These are phyloP conservation scores for Eilema depressum DNA, from an alignment of 2,888 invertebrate genomes.

Conservation along the genomic window DNA sequence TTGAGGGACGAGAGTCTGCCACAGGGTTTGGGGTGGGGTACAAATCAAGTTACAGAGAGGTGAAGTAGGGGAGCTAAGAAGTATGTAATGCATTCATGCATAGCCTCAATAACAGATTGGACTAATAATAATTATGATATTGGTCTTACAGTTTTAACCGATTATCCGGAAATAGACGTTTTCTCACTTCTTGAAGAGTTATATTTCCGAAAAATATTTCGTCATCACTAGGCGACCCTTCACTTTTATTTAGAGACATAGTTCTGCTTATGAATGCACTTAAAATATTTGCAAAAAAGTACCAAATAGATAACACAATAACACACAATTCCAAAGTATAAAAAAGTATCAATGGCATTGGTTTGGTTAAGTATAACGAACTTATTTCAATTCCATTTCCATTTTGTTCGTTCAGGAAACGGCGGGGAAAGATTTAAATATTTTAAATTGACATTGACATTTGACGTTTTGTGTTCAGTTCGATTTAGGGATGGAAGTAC, in stretches of 20 bases:
- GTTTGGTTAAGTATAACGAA: not conserved
- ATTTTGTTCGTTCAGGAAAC: not conserved
- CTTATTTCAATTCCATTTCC: not conserved
- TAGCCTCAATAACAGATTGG: not conserved
- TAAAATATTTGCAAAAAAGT: not conserved
- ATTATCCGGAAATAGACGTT: constrained; percentile 55
- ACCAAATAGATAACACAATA: not conserved
- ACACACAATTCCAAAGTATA: not conserved
- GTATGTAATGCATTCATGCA: too few species aligned
- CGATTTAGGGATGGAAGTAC: too few species aligned
- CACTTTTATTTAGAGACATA: constrained; percentile 20
- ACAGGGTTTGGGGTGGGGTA: too few species aligned
- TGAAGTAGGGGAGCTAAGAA: not conserved
- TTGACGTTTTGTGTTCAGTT: not conserved
- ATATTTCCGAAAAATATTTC: constrained; percentile 71
- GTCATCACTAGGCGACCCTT: constrained; percentile 60
- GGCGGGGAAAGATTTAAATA: not conserved
- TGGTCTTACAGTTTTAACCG: constrained; percentile 58
- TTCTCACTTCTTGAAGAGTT: constrained; percentile 69
- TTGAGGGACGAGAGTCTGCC: too few species aligned
- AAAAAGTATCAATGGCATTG: constrained; percentile 6
- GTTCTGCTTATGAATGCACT: not conserved
- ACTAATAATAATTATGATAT: not conserved
- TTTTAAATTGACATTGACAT: not conserved
- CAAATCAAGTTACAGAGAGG: not conserved